Base-by-base conservation (phyloP, 2,113 vertebrate genomes). In the Cyprinodon variegatus region DNA sequence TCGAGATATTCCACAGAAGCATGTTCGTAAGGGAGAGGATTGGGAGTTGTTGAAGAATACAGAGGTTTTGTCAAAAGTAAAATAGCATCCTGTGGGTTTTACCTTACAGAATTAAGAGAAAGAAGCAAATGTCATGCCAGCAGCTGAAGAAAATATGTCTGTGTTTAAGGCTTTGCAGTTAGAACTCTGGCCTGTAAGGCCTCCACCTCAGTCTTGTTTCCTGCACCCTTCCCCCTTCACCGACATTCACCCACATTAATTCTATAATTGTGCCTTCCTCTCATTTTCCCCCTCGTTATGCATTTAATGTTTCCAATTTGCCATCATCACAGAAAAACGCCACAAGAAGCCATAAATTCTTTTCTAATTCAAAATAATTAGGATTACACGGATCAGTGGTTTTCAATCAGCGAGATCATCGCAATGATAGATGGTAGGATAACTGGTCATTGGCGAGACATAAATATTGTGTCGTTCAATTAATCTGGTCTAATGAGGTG, bases 291-390 rank as follows among this genome's bases (percentile, higher is more conserved):
- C 88, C 91, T 90, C 82, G 88, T 91, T 93, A 90, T 92, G 92
- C 91, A 90, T 91, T 91, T 93, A 90, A 93, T 92, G 92, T 89
- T 93, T 92, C 90, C 89, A 93, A 94, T 93, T 93, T 93, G 90
- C 91, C 88, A 82, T 93, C 91, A 88, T 88, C 89, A 87, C 89
- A 91, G 83, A 79, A 92, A 92, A 94, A 92, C 83, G 86, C 93
- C 87, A 94, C 90, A 86, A 92, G 92, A 95, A 86, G 94, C 95
- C 93, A 96, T 97, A 97, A 97, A 97, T 97, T 96, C 95, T 94
- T 95, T 96, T 96, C 96, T 97, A 96, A 97, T 97, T 97, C 96
- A 96, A 97, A 97, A 97, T 97, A 97, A 97, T 97, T 96, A 96
- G 94, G 95, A 97, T 97, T 97, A 97, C 96, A 97, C 20, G 96